Evolutionary conservation across 2,113 vertebrate genomes (phyloP), one percentile per base, ranked within the genome.

Genomic region (Prochilodus magdalenae): DNA sequence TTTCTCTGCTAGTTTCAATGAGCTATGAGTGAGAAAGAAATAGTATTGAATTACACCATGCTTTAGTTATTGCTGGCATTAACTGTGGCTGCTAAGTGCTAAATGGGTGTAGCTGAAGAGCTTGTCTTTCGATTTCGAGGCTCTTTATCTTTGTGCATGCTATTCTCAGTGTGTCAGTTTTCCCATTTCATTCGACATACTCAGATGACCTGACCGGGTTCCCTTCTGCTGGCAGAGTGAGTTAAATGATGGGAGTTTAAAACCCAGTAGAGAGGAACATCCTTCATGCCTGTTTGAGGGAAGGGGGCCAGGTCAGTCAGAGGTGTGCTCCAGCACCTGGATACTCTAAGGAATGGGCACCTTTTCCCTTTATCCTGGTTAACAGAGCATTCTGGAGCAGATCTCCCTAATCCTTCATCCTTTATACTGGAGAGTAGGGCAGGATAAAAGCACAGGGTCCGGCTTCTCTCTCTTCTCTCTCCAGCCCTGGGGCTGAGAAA

Each of bases 401-500:
- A 40, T 55, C 44, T 51, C 47, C 73, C 16, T 73, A 65, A 85
- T 83, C 53, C 59, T 55, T 79, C 13, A 16, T 70, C 36, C 66
- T 83, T 76, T 79, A 57, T 83, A 59, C 47, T 75, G 40, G 65
- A 40, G 81, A 80, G 74, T 62, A 57, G 75, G 57, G 57, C 53
- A 75, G 72, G 40, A 75, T 53, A 16, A 76, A 18, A 0, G 71
- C 27, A 73, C 72, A 76, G 72, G 44, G 80, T 79, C 73, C 71
- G 63, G 53, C 29, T 77, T 36, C 40, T 44, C 40, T 81, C 47
- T 81, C 71, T 81, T 81, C 60, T 47, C 3, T 73, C 18, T 83
- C 57, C 77, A 72, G 73, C 30, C 65, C 63, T 47, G 53, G 20
- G 55, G 51, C 57, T 79, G 65, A 83, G 66, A 62, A 86, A 72